Evolutionary conservation across 2,797 vertebrate species (phyloP).

Genomic region (Philypnodon macrostomus): DNA sequence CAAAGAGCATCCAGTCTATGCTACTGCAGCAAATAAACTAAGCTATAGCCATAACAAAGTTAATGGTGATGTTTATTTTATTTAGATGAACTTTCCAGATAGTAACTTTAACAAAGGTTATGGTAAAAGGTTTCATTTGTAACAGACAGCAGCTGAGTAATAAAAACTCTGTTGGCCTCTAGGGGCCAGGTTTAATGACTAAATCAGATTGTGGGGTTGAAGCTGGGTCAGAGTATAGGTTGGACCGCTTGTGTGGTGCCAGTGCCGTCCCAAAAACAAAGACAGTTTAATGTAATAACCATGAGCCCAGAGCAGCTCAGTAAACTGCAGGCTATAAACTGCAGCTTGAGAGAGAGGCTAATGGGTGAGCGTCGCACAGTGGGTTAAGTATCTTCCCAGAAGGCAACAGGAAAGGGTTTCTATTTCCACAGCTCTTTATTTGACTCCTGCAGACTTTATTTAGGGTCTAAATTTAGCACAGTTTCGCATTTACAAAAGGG

Average conservation of each 20-base stretch:
- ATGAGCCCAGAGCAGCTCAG: too few relatives aligned
- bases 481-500: not conserved
- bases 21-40: too few relatives aligned
- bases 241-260: constrained; percentile 28
- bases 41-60: not conserved
- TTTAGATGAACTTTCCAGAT: constrained; percentile 6
- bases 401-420: not conserved
- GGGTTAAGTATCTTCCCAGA: not conserved
- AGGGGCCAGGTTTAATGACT: constrained; percentile 39
- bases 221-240: constrained; percentile 44
- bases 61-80: not conserved
- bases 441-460: not conserved
- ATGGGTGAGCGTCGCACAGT: not conserved
- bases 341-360: constrained; percentile 24
- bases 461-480: not conserved
- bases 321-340: too few relatives aligned
- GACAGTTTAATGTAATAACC: constrained; percentile 51
- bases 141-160: constrained; percentile 1
- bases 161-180: constrained; percentile 32
- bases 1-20: too few relatives aligned
- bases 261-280: constrained; percentile 41
- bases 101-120: not conserved
- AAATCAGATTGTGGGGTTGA: constrained; percentile 42
- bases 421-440: constrained; percentile 5
- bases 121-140: constrained; percentile 6